phyloP scores from a whole-genome alignment of 2,888 invertebrate species.

The Melieria crassipennis region DNA sequence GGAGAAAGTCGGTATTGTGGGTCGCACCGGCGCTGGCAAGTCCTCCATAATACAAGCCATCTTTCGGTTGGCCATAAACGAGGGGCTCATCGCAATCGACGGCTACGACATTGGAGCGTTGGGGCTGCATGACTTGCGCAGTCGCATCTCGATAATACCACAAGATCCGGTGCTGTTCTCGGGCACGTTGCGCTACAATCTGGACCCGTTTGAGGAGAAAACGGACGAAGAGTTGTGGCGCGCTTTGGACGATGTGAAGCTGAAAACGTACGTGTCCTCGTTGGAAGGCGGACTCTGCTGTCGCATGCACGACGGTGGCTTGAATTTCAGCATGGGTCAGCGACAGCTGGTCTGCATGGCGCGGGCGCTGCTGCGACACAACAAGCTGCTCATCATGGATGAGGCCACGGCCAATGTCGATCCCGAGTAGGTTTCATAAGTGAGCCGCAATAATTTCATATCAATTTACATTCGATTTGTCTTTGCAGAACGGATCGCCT shows the following conservation, averaged over 20 bases:
- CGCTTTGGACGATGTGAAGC: constrained; percentile 80
- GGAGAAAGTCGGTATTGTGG: constrained; percentile 82
- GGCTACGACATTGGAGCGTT: constrained; percentile 74
- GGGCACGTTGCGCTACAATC: constrained; percentile 81
- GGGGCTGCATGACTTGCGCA: constrained; percentile 80
- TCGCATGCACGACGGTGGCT: constrained; percentile 78
- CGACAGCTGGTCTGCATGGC: constrained; percentile 89
- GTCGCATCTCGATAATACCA: constrained; percentile 89
- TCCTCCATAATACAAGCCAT: constrained; percentile 84
- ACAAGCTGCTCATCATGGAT: constrained; percentile 84
- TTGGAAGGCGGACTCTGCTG: constrained; percentile 70
- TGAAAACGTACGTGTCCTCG: constrained; percentile 74
- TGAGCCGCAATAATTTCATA: neutral
- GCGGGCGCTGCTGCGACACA: constrained; percentile 81
- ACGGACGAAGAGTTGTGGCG: constrained; percentile 80
- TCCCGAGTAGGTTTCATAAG: constrained; percentile 72
- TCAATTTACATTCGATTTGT: neutral
- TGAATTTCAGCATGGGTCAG: constrained; percentile 89
- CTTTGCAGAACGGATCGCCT: constrained; percentile 78
- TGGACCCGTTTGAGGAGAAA: constrained; percentile 84
- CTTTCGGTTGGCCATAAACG: constrained; percentile 82
- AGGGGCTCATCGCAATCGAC: constrained; percentile 83
- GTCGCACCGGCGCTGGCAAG: constrained; percentile 89
- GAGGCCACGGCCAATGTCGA: constrained; percentile 95
- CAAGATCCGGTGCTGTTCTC: constrained; percentile 93